Percentiles rank a stretch among this genome's conserved stretches.
Evolutionary conservation across 2,113 vertebrate genomes (phyloP).

Genomic region (Toxostoma redivivum): DNA sequence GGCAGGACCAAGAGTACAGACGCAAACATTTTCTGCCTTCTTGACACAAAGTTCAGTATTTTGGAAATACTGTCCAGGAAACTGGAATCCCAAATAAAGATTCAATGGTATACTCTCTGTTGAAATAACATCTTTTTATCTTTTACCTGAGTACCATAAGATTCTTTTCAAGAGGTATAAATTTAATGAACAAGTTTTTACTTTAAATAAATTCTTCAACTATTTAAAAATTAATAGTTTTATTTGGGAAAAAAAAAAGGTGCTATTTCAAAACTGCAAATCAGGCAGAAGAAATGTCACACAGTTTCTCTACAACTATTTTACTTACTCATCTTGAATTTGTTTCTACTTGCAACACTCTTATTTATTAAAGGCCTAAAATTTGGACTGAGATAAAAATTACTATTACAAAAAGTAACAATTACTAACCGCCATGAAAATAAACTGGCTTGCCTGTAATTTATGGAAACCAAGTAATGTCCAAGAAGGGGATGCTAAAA

Average conservation of each 20-base stretch:
- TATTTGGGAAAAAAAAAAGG: background rate
- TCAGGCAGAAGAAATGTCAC: background rate
- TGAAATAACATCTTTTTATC: background rate
- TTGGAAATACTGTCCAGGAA: background rate
- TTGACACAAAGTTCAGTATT: background rate
- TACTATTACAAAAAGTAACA: background rate
- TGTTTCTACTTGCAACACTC: slow-evolving; percentile 7
- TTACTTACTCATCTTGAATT: background rate
- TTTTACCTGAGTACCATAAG: background rate
- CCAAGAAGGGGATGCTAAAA: slow-evolving; percentile 26
- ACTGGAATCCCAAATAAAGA: background rate
- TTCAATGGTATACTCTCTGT: background rate
- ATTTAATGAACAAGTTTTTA: background rate
- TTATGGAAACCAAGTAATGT: slow-evolving; percentile 70
- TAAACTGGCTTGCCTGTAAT: slow-evolving; percentile 54
- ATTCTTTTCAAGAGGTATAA: background rate
- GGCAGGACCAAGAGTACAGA: background rate
- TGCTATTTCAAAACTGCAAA: background rate
- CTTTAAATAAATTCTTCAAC: background rate
- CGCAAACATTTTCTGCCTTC: background rate
- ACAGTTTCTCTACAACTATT: background rate
- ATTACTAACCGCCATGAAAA: background rate
- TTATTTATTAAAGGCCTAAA: slow-evolving; percentile 14
- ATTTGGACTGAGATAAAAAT: background rate
- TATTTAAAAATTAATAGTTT: background rate